phyloP scores from a whole-genome alignment of 2,113 vertebrate species.

The Phoxinus phoxinus region DNA sequence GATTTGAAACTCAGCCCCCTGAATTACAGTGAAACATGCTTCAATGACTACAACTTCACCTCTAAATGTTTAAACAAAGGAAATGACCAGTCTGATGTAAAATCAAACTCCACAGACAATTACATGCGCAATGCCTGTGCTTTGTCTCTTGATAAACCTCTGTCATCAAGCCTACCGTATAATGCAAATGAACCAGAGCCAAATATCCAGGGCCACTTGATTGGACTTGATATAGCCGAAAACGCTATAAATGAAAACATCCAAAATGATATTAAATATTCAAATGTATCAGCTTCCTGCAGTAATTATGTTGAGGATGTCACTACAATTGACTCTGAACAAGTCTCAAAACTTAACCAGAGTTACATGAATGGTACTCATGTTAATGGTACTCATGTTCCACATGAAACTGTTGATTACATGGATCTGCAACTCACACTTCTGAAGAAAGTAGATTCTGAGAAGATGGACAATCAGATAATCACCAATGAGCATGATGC shows the following conservation, averaged over 20 bases:
- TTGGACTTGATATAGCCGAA: constrained; percentile 56
- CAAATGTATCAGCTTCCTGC: constrained; percentile 47
- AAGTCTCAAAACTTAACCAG: constrained; percentile 34
- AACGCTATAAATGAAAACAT: constrained; percentile 50
- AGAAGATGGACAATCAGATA: constrained; percentile 54
- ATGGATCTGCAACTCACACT: constrained; percentile 60
- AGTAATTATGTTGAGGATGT: constrained; percentile 52
- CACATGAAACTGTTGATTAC: constrained; percentile 59
- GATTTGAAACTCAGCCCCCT: constrained; percentile 76
- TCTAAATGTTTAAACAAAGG: constrained; percentile 67
- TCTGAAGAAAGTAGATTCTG: constrained; percentile 60
- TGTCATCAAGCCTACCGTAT: constrained; percentile 64
- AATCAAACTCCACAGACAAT: constrained; percentile 63
- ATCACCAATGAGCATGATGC: constrained; percentile 49
- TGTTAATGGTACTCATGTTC: constrained; percentile 60
- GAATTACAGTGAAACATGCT: constrained; percentile 70
- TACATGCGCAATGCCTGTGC: constrained; percentile 61
- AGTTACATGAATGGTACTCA: constrained; percentile 58
- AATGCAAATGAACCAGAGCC: constrained; percentile 54
- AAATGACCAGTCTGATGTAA: constrained; percentile 59
- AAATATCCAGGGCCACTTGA: constrained; percentile 55
- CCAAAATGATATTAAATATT: constrained; percentile 50
- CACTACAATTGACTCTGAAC: neutral
- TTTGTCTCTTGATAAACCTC: constrained; percentile 46
- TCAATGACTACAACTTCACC: constrained; percentile 69